Evolutionary conservation across 2,888 invertebrate genomes (phyloP), one percentile per base, ranked within the genome.

Genomic region (Furcula furcula): DNA sequence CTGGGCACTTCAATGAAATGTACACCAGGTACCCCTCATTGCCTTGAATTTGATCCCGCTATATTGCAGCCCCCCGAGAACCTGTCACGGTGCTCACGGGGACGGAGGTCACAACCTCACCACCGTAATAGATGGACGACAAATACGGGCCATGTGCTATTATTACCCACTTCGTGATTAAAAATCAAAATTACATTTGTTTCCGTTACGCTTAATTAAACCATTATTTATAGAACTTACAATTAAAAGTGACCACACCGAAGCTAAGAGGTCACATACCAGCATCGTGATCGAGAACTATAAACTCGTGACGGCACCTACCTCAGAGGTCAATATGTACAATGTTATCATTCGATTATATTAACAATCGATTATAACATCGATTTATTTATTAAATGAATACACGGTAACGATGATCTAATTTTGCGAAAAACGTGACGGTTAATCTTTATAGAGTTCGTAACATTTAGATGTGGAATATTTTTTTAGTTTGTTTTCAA

Each of bases 331-430:
- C 67, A 53, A 41, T 55, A 57, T 48, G 45, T 49, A 42, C 52
- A 60, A 59, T 60, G 67, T 66, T 65, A 68, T 66, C 63, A 75
- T 66, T 70, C 63, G 67, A 70, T 67, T 74, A 65, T 69, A 75
- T 69, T 69, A 67, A 65, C 61, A 70, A 75, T 66, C 65, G 60
- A 65, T 61, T 44, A 53, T 53, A 62, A 55, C 53, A 65, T 65
- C 66, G 66, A 69, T 70, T 67, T 69, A 66, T 73, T 72, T 72
- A 66, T 57, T 47, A 51, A 57, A 55, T 57, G 51, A 57, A 27
- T 31, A 41, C 36, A 51, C 54, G 58, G 57, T 53, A 56, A 57
- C 56, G 76, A 79, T 79, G 80, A 79, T 80, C 80, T 79, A 78
- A 80, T 79, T 79, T 72, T 55, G 60, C 54, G 47, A 56, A 53